Evolutionary conservation across 1,140 invertebrate genomes (phyloP), one percentile per base, ranked within the genome.

Genomic region (Lysiphlebus fabarum): DNA sequence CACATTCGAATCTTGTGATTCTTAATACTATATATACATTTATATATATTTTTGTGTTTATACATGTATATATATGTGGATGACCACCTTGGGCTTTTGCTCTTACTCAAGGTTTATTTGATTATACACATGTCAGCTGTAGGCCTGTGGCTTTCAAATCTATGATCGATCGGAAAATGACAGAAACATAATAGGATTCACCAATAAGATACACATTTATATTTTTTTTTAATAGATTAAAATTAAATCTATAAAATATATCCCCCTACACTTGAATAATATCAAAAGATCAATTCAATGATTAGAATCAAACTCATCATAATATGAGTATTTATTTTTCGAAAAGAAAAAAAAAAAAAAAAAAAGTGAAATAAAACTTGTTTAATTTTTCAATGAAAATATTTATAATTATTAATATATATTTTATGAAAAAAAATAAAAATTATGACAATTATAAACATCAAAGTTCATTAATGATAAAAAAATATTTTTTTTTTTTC

Each of bases 31-130:
- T 2, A 26, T 26, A 44, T 14, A 47, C 44, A 47, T 51, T 51
- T 53, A 26, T 34, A 48, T 48, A 43, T 59, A 26, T 59, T 43
- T 59, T 45, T 59, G 51, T 38, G 17, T n/a, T n/a, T n/a, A n/a
- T 26, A 26, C 17, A 1, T 2, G 17, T 26, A 4, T 26, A 26
- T 26, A 4, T 26, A 4, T 26, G 17, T 26, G 17, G 2, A 26
- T 26, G 17, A 26, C 17, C 17, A 26, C 45, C 40, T 34, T 8
- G 8, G 8, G 43, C 42, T 34, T 41, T n/a, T 5, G 7, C 11
- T 34, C 44, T 48, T 56, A 61, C 63, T 64, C 62, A 58, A 59
- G 67, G 55, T 62, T 58, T 58, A 71, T 71, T 70, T 67, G 68
- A 70, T 71, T 68, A 67, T 60, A 65, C 64, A 59, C 55, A 55